Evolutionary conservation across 35 echinoderm and acorn worm species (phyloP), one percentile per base, ranked within the genome.

Genomic region (Anneissia japonica): DNA sequence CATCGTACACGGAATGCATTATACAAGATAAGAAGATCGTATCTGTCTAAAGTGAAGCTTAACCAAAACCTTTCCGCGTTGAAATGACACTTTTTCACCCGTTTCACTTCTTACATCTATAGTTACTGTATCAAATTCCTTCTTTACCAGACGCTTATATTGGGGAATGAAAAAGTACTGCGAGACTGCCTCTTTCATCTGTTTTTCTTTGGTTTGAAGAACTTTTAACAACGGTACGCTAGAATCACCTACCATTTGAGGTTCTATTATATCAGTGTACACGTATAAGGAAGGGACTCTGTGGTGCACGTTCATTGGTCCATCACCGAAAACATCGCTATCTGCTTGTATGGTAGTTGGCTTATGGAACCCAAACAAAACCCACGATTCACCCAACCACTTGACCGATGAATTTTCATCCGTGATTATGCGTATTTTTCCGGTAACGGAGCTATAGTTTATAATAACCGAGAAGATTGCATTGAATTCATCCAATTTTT

Each of bases 1-100:
- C n/a, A n/a, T n/a, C n/a, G n/a, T n/a, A n/a, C n/a, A n/a, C n/a
- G n/a, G n/a, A n/a, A n/a, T n/a, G n/a, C n/a, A n/a, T 5, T 1
- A 39, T 80, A 30, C 89, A 73, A 87, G 32, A 46, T 89, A 46
- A 37, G 38, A 34, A 2, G 91, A 35, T 56, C 81, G 76, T 28
- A 75, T 84, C 82, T 89, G 38, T 38, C 82, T 38, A 76, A 93
- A 93, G 30, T 86, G 84, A 39, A 91, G 84, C 80, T 80, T 87
- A 19, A 37, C 46, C 11, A 82, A 82, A 23, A 91, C 36, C 46
- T 86, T 87, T 38, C 90, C 84, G 31, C 84, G 35, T 34, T 91
- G 35, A 81, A 87, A 91, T 81, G 77, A 77, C 10, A 91, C 45
- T 37, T 79, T 76, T 45, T 81, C 85, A 11, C 87, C 87, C 14